Conservation (phyloP, 2,888 invertebrate species). For the Drosophila anomelani region DNA sequence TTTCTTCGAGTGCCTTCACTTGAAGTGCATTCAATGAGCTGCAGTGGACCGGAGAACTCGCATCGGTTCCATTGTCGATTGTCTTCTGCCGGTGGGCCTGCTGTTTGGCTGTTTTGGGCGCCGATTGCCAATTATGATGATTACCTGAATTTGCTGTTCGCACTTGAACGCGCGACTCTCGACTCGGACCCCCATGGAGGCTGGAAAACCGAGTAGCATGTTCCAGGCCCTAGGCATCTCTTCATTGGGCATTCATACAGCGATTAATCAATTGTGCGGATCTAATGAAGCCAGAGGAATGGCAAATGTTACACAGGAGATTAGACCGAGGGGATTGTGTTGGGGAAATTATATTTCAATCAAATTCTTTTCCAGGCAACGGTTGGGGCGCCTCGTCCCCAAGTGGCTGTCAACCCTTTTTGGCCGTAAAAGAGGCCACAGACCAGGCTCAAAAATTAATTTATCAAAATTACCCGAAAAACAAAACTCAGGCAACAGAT, state of each 20-base stretch:
- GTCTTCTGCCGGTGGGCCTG: slow-evolving; percentile 15
- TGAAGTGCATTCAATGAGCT: slow-evolving; percentile 6
- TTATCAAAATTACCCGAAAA: slow-evolving; percentile 79
- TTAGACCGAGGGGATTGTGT: slow-evolving; percentile 3
- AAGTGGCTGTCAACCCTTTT: slow-evolving; percentile 78
- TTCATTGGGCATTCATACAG: slow-evolving; percentile 22
- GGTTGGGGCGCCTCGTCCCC: slow-evolving; percentile 45
- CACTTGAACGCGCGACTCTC: slow-evolving; percentile 22
- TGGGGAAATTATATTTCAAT: slow-evolving; percentile 76
- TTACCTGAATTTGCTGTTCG: slow-evolving; percentile 64
- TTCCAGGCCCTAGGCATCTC: not conserved
- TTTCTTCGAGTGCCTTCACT: not conserved
- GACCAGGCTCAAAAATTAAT: slow-evolving; percentile 77
- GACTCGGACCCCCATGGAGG: not conserved
- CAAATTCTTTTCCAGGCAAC: slow-evolving; percentile 55
- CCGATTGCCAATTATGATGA: slow-evolving; percentile 69
- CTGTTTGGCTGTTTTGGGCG: slow-evolving; percentile 37
- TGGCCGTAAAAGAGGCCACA: slow-evolving; percentile 42
- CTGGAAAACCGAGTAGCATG: not conserved
- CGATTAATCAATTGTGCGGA: slow-evolving; percentile 52
- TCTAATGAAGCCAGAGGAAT: slow-evolving; percentile 48
- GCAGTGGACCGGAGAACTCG: slow-evolving; percentile 14
- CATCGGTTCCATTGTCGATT: slow-evolving; percentile 33
- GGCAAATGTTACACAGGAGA: slow-evolving; percentile 72
- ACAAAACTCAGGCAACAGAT: slow-evolving; percentile 42